Evolutionary conservation across 2,113 vertebrate genomes (phyloP), one percentile per base, ranked within the genome.

Genomic region (Lasiurus cinereus): DNA sequence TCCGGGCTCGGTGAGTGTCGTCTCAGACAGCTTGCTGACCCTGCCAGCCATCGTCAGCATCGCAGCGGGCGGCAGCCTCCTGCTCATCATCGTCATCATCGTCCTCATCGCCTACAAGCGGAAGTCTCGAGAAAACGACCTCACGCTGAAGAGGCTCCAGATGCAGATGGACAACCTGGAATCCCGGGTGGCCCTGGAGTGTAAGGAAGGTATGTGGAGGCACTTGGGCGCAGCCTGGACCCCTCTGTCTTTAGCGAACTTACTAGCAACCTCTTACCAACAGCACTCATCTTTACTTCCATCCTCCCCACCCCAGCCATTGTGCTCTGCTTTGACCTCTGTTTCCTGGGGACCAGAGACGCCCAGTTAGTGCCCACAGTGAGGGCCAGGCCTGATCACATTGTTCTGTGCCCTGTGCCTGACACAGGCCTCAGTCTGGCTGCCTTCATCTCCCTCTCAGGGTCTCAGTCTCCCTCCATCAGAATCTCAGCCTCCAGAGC

Each of bases 81-180:
- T 99, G 2, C 99, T 99, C 93, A 98, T 99, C 98, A 99, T 99
- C 39, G 99, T 99, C 98, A 99, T 99, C 98, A 99, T 99, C 4
- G 99, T 99, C 82, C 99, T 99, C 97, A 99, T 99, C 14, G 99
- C 99, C 97, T 99, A 99, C 98, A 99, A 99, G 96, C 98, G 99
- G 85, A 99, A 99, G 96, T 99, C 99, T 0, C 98, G 99, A 0
- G 99, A 99, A 93, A 99, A 99, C 0, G 99, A 99, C 98, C 99
- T 99, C 93, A 99, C 99, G 4, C 98, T 99, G 93, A 99, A 99
- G 98, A 98, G 99, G 90, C 97, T 99, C 95, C 99, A 99, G 97
- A 99, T 99, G 99, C 99, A 99, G 97, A 99, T 99, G 99, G 99
- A 99, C 99, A 99, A 99, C 94, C 98, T 99, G 97, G 99, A 99